phyloP scores from a whole-genome alignment of 2,888 invertebrate species.

The Acrobasis suavella region DNA sequence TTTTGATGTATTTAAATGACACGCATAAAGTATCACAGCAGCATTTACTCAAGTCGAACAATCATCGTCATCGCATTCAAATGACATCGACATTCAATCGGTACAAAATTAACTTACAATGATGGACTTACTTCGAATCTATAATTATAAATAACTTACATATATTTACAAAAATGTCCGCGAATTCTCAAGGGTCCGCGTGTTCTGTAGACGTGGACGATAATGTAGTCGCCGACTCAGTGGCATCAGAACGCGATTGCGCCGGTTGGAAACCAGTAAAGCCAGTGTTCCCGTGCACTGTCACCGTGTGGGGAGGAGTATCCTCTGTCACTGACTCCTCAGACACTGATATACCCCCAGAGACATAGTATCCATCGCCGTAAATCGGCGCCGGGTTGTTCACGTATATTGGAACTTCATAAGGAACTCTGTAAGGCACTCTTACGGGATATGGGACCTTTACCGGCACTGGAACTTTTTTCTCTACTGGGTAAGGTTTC shows the following conservation, averaged over 20 bases:
- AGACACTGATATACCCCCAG: slow-evolving; percentile 27
- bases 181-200: background rate
- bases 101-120: slow-evolving; percentile 25
- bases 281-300: slow-evolving; percentile 58
- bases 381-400: slow-evolving; percentile 54
- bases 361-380: slow-evolving; percentile 38
- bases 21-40: slow-evolving; percentile 64
- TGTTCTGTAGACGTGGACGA: slow-evolving; percentile 18
- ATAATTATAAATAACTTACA: slow-evolving; percentile 19
- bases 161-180: slow-evolving; percentile 35
- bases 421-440: slow-evolving; percentile 55
- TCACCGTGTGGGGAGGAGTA: slow-evolving; percentile 37
- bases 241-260: slow-evolving; percentile 57
- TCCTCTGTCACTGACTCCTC: slow-evolving; percentile 34
- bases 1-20: slow-evolving; percentile 7
- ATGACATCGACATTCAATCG: slow-evolving; percentile 22
- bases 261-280: slow-evolving; percentile 52
- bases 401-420: slow-evolving; percentile 61
- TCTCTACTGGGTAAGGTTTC: slow-evolving; percentile 51
- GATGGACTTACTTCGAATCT: slow-evolving; percentile 22
- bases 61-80: slow-evolving; percentile 16
- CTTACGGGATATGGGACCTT: slow-evolving; percentile 64
- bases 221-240: slow-evolving; percentile 29
- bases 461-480: slow-evolving; percentile 55
- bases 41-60: slow-evolving; percentile 59